Conservation (phyloP, 2,113 vertebrate genomes). For the Vidua macroura region DNA sequence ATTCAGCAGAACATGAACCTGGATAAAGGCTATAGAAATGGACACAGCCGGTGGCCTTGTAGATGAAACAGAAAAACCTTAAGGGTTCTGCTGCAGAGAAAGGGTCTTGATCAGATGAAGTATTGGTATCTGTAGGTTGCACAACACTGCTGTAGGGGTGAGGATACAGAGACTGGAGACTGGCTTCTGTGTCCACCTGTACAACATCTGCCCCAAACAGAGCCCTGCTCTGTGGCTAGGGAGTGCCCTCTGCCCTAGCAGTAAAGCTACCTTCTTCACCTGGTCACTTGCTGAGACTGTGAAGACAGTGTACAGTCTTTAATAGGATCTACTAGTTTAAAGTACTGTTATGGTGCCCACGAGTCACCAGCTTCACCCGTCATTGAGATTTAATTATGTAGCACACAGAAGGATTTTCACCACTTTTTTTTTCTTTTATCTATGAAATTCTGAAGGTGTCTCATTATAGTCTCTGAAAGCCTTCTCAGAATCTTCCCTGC, state of each 20-base stretch:
- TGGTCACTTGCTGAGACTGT: not conserved
- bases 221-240: not conserved
- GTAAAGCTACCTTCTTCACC: not conserved
- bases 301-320: not conserved
- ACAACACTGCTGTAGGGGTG: not conserved
- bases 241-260: not conserved
- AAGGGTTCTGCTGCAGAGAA: not conserved
- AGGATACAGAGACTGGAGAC: not conserved
- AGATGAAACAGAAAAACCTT: not conserved
- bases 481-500: not conserved
- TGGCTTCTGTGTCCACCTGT: not conserved
- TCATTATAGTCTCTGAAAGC: not conserved
- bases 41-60: not conserved
- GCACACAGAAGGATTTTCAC: not conserved
- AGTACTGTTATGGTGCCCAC: not conserved
- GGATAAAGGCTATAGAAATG: not conserved
- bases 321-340: not conserved
- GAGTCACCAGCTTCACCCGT: not conserved
- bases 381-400: not conserved
- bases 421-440: not conserved
- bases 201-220: not conserved
- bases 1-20: not conserved
- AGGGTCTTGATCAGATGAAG: not conserved
- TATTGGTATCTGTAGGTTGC: not conserved
- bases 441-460: not conserved